Percentiles rank a stretch among this genome's conserved stretches.
Conservation (phyloP, 92 coral and sea anemone genomes). For the Parazoanthus atlanticus region DNA sequence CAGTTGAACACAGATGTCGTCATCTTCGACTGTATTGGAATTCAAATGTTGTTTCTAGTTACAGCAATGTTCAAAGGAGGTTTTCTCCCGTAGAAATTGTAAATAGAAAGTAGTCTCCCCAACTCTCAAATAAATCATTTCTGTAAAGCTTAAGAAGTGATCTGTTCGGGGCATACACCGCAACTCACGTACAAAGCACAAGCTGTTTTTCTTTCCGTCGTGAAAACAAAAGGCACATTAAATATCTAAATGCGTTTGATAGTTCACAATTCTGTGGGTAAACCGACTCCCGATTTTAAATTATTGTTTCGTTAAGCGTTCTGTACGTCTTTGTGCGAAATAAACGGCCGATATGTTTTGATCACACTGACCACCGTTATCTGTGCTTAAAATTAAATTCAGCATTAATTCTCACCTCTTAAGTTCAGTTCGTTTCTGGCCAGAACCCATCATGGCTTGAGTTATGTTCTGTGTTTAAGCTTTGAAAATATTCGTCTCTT, state of each 20-base stretch:
- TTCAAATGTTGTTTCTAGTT: not conserved
- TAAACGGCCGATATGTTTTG: not conserved
- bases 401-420: constrained; percentile 25
- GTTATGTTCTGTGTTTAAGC: not conserved
- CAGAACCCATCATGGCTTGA: not conserved
- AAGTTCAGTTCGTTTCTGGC: not conserved
- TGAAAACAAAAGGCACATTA: constrained; percentile 41
- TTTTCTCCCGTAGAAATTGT: not conserved
- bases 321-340: not conserved
- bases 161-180: not conserved
- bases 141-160: not conserved
- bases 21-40: not conserved
- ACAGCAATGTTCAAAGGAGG: not conserved
- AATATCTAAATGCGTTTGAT: constrained; percentile 1
- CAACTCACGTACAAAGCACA: constrained; percentile 1
- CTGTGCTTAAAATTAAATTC: constrained; percentile 2
- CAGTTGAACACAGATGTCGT: constrained; percentile 28
- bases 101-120: not conserved
- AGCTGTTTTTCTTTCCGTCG: constrained; percentile 4
- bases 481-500: not conserved
- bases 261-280: constrained; percentile 9
- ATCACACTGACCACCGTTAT: not conserved
- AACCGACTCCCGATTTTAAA: not conserved
- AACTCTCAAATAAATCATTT: not conserved
- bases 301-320: not conserved